phyloP scores from a whole-genome alignment of 2,113 vertebrate genomes.

The Turdus rufiventris region DNA sequence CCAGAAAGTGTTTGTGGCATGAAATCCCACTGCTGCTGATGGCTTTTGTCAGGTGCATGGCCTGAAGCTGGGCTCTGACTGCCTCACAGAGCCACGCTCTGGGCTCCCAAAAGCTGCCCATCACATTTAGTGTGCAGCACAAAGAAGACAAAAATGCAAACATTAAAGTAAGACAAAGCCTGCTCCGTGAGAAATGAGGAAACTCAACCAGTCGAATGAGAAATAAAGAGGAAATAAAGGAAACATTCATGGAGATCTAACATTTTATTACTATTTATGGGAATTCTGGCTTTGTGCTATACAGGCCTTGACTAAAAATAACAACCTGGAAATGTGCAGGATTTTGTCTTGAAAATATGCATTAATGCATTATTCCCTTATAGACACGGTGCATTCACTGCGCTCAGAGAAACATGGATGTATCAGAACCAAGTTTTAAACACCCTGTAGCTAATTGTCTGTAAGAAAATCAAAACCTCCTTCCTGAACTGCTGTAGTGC shows the following conservation, averaged over 20 bases:
- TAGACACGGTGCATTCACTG: fast-evolving
- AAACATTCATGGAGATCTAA: not conserved
- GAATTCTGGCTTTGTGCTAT: not conserved
- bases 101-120: not conserved
- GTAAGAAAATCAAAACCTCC: not conserved
- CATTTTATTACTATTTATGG: not conserved
- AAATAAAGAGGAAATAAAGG: conserved; percentile 4
- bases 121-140: not conserved
- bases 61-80: not conserved
- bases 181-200: not conserved
- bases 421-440: not conserved
- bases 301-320: not conserved
- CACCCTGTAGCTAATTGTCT: not conserved
- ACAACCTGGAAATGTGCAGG: not conserved
- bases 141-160: not conserved
- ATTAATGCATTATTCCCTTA: not conserved
- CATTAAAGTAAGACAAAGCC: not conserved
- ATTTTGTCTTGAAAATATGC: not conserved
- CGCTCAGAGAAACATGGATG: not conserved
- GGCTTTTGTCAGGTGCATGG: not conserved
- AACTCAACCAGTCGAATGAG: not conserved
- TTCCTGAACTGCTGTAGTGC: not conserved
- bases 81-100: not conserved
- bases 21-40: not conserved
- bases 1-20: not conserved